Evolutionary conservation across 1,140 invertebrate genomes (phyloP).

Genomic region (Chironomus striatipennis): DNA sequence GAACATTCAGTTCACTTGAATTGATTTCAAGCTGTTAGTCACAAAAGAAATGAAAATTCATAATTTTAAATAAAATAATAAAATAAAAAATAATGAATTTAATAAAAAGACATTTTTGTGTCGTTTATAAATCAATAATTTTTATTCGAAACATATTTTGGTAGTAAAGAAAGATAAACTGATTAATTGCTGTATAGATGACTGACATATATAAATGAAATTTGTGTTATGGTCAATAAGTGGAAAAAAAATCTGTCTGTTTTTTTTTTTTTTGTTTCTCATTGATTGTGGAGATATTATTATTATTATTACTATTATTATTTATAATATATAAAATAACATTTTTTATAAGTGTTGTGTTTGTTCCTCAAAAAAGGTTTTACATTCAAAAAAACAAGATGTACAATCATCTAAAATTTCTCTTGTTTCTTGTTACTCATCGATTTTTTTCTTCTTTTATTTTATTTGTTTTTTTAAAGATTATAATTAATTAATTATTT

Average conservation of each 20-base stretch:
- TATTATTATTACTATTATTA: too few relatives aligned
- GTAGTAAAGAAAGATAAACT: too few relatives aligned
- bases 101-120: not conserved
- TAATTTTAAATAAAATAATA: not conserved
- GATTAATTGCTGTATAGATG: not conserved
- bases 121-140: not conserved
- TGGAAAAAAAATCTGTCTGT: too few relatives aligned
- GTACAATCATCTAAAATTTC: conserved; percentile 3
- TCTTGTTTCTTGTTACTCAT: not conserved
- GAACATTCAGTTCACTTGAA: too few relatives aligned
- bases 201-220: not conserved
- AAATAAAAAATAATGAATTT: not conserved
- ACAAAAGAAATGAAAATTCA: not conserved
- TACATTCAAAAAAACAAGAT: not conserved
- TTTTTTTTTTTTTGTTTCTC: too few relatives aligned
- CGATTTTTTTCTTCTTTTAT: not conserved
- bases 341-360: not conserved
- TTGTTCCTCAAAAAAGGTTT: not conserved
- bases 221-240: too few relatives aligned
- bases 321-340: too few relatives aligned
- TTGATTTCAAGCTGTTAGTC: not conserved
- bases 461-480: not conserved
- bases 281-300: too few relatives aligned
- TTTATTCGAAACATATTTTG: too few relatives aligned
- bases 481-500: too few relatives aligned